phyloP scores from a whole-genome alignment of 2,113 vertebrate species.

The Theristicus caerulescens region DNA sequence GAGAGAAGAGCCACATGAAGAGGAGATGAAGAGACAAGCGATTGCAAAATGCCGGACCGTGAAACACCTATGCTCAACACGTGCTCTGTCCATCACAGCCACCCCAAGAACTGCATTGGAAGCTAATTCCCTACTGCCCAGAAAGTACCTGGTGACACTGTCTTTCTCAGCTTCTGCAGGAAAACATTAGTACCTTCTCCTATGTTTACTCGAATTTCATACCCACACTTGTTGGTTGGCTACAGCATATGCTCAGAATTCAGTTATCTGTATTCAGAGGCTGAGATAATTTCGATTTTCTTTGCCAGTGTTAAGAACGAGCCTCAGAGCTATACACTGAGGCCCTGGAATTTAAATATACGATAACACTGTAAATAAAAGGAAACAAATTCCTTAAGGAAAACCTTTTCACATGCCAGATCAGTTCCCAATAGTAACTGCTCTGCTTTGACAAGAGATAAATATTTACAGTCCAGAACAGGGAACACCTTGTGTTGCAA shows the following conservation, averaged over 20 bases:
- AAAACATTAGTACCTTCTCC: neutral
- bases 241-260: neutral
- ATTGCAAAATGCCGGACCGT: accelerated
- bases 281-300: neutral
- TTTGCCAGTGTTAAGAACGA: constrained; percentile 1
- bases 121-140: neutral
- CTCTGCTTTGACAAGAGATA: constrained; percentile 60
- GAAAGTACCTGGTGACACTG: neutral
- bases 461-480: constrained; percentile 66
- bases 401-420: constrained; percentile 39
- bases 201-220: neutral
- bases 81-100: accelerated
- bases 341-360: constrained; percentile 50
- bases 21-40: accelerated
- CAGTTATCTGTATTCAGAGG: neutral
- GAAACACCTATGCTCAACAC: accelerated
- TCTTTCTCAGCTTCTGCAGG: neutral
- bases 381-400: constrained; percentile 61
- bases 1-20: neutral
- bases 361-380: constrained; percentile 49
- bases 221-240: neutral
- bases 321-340: constrained; percentile 23
- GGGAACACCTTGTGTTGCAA: constrained; percentile 64
- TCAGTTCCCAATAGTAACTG: constrained; percentile 58
- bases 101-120: neutral